These are phyloP conservation scores for Microchrysa polita DNA, from an alignment of 2,888 invertebrate genomes.

Conservation along the genomic window DNA sequence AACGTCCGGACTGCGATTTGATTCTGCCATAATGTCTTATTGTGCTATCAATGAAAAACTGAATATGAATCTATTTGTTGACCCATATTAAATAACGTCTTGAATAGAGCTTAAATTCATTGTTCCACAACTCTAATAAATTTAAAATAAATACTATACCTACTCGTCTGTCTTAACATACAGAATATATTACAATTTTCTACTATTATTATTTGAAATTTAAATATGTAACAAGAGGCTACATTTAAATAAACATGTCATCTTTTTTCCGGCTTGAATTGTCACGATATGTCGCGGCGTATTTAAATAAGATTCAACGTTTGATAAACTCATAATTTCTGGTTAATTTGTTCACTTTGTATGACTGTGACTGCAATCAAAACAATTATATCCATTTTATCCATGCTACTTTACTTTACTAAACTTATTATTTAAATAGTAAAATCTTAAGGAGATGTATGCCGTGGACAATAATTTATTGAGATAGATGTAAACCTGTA, in stretches of 20 bases:
- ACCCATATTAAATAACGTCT: neutral
- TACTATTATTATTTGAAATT: too few species aligned
- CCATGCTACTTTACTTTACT: neutral
- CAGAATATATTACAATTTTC: neutral
- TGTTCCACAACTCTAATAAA: neutral
- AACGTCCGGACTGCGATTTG: too few species aligned
- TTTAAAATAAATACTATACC: neutral
- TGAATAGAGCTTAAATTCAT: neutral
- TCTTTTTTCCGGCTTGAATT: conserved; percentile 8
- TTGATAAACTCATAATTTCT: conserved; percentile 28
- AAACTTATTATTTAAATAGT: conserved; percentile 10
- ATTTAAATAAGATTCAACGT: conserved; percentile 24
- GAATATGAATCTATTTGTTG: too few species aligned
- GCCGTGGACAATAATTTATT: neutral
- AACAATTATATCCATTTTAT: conserved; percentile 14
- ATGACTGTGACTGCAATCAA: conserved; percentile 19
- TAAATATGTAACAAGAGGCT: neutral
- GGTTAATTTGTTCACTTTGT: neutral
- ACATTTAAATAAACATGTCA: neutral
- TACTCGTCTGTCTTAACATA: neutral
- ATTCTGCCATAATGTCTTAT: too few species aligned
- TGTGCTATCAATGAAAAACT: too few species aligned
- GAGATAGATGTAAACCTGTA: neutral
- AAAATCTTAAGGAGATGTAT: neutral
- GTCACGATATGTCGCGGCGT: conserved; percentile 7